Evolutionary conservation across 2,113 vertebrate species (phyloP), one percentile per base, ranked within the genome.

Genomic region (Cariama cristata): DNA sequence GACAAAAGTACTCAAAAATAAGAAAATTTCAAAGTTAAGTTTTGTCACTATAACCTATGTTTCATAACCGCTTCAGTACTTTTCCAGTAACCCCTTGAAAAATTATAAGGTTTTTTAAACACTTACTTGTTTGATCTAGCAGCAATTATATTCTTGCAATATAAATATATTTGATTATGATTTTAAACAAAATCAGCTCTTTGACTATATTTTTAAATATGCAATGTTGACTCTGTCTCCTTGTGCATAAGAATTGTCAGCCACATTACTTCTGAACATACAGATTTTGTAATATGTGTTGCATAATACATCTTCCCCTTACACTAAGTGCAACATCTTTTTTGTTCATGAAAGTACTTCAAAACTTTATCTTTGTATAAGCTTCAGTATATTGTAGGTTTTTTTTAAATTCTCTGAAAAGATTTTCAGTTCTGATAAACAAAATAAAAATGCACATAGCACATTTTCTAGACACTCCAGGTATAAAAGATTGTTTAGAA

Each of bases 381-480:
- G 2, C 5, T 62, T 72, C 32, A 63, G 9, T 52, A 27, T n/a
- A 2, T 24, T 58, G 3, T 20, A 4, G 0, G 1, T 0, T 16
- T 72, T 86, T 85, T 20, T 35, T 5, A 35, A 75, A 85, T 60
- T 53, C 26, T 38, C 5, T 66, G 18, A 82, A 63, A 77, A 27
- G 4, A 47, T 21, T 77, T 92, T 71, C 47, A 49, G 4, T 60
- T 66, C 79, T 40, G 22, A 33, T 55, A 86, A 67, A 52, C 32
- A 68, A 71, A 49, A 71, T 44, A 58, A n/a, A 20, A 74, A 74
- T 16, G 8, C 0, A 0, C 7, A 40, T n/a, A 38, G 4, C 3
- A 71, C 9, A 79, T 72, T 89, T 94, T 63, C 11, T 47, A 68
- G 14, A 8, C 12, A 68, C 33, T 86, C 11, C 62, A 60, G 7